Evolutionary conservation across 2,113 vertebrate species (phyloP).

Genomic region (Labrus mixtus): DNA sequence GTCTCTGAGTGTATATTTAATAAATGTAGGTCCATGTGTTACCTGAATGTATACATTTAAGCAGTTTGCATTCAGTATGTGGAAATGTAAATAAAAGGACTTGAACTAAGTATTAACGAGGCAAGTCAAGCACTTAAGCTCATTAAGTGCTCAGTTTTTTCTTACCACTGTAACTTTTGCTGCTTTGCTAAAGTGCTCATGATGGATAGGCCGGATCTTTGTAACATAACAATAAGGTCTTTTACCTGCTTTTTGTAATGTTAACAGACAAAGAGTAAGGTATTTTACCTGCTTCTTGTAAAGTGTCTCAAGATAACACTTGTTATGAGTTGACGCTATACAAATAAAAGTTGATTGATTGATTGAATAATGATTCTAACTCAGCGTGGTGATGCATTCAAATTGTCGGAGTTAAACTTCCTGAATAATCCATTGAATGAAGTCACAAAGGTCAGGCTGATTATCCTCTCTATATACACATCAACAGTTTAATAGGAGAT

Average conservation of each 20-base stretch:
- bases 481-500: conserved; percentile 25
- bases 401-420: conserved; percentile 20
- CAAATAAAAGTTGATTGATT: too few species aligned
- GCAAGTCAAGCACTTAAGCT: conserved; percentile 35
- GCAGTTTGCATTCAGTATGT: conserved; percentile 33
- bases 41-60: neutral
- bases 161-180: too few species aligned
- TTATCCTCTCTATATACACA: conserved; percentile 41
- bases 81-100: conserved; percentile 44
- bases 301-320: too few species aligned
- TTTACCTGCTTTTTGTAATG: too few species aligned
- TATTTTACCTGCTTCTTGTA: too few species aligned
- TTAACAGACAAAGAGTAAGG: too few species aligned
- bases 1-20: neutral
- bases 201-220: too few species aligned
- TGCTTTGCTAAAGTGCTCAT: too few species aligned
- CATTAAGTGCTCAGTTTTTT: too few species aligned
- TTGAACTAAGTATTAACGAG: conserved; percentile 48
- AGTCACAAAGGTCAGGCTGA: conserved; percentile 50
- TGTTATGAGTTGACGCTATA: too few species aligned
- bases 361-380: conserved; percentile 42
- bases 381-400: conserved; percentile 12
- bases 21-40: conserved; percentile 15
- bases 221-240: too few species aligned
- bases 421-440: neutral